phyloP scores from a whole-genome alignment of 2,113 vertebrate genomes.

The Onychorhynchus coronatus region DNA sequence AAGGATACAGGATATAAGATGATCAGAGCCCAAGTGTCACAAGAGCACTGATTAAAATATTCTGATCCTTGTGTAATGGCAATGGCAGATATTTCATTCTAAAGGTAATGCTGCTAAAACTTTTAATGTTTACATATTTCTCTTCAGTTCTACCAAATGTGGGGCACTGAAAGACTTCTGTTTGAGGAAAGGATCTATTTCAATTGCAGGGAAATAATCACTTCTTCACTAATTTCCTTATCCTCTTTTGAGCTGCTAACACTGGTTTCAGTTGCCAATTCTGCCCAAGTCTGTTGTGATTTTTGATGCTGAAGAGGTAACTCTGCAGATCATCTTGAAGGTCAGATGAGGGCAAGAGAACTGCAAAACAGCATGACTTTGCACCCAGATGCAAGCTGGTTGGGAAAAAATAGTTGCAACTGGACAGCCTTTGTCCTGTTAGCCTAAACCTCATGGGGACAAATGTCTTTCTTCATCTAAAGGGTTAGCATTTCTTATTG shows the following conservation, averaged over 20 bases:
- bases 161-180: neutral
- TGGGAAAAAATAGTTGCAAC: constrained; percentile 53
- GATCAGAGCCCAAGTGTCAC: neutral
- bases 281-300: neutral
- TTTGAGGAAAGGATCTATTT: neutral
- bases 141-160: neutral
- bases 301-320: constrained; percentile 46
- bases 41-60: neutral
- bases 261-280: neutral
- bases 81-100: neutral
- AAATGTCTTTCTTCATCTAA: constrained; percentile 31
- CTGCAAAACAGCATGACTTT: constrained; percentile 13
- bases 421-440: constrained; percentile 25
- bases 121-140: neutral
- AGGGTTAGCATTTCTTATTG: constrained; percentile 51
- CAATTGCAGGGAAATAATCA: neutral
- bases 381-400: constrained; percentile 38
- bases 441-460: constrained; percentile 14
- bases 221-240: neutral
- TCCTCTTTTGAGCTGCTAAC: neutral
- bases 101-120: neutral
- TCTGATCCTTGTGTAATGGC: neutral
- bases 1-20: neutral
- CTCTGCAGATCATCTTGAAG: constrained; percentile 44
- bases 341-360: constrained; percentile 51